Percentiles rank a stretch among this genome's conserved stretches.
Conservation (phyloP, 2,797 vertebrate species). For the Psittacula derbiana region DNA sequence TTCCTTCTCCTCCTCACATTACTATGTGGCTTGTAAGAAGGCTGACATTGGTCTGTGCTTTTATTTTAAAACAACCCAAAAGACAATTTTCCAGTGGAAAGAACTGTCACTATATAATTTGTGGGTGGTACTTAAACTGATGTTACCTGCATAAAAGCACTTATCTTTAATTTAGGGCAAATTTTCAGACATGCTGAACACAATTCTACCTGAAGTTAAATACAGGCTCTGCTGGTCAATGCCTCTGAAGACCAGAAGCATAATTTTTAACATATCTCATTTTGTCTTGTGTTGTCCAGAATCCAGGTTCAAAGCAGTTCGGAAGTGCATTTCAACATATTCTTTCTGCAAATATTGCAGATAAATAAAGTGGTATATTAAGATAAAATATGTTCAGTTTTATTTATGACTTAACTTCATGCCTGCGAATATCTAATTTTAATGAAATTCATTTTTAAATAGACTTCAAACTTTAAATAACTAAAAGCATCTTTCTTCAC, state of each 20-base stretch:
- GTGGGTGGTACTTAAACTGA: slow-evolving; percentile 2
- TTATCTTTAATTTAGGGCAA: slow-evolving; percentile 33
- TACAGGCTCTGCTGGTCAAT: background rate
- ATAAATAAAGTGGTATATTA: background rate
- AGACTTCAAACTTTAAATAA: background rate
- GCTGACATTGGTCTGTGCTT: background rate
- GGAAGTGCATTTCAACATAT: background rate
- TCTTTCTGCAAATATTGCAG: background rate
- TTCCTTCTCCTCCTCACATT: slow-evolving; percentile 2
- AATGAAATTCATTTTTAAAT: background rate
- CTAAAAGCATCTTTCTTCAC: background rate
- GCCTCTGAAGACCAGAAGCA: background rate
- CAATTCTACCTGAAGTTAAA: slow-evolving; percentile 17
- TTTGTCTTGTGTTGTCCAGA: background rate
- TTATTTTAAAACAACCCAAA: slow-evolving; percentile 26
- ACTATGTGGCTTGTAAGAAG: background rate
- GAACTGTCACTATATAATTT: background rate
- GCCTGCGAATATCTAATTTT: background rate
- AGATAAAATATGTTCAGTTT: background rate
- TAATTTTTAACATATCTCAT: background rate
- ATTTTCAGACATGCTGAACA: slow-evolving; percentile 18
- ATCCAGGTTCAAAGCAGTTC: background rate
- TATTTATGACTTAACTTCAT: background rate
- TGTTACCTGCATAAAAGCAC: background rate
- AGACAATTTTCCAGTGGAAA: slow-evolving; percentile 3